Conservation (phyloP, 23 tunicate genomes). For the Ascidia mentula region DNA sequence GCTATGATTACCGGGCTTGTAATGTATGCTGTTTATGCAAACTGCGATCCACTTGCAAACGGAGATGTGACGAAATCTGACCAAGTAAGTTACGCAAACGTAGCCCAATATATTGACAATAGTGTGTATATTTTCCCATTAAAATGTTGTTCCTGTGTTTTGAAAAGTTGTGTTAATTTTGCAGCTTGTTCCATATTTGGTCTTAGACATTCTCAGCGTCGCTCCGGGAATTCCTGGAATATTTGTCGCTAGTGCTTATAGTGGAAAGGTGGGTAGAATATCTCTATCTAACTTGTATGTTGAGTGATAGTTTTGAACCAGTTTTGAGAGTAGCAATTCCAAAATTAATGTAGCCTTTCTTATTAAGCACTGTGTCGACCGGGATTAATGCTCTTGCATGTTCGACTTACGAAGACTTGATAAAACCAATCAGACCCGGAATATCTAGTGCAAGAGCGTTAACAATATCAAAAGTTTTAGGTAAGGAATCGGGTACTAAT, state of each 20-base stretch:
- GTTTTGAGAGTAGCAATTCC: too few species aligned
- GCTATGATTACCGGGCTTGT: constrained; percentile 55
- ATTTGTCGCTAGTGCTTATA: constrained; percentile 71
- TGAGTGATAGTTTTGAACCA: background rate
- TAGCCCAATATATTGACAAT: too few species aligned
- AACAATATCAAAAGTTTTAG: constrained; percentile 42
- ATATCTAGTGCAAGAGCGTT: constrained; percentile 30
- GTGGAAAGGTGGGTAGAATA: constrained; percentile 24
- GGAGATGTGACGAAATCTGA: constrained; percentile 60
- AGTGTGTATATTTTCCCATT: too few species aligned
- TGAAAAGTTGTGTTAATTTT: background rate
- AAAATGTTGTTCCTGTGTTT: too few species aligned
- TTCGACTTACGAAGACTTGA: constrained; percentile 59
- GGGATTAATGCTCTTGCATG: constrained; percentile 81
- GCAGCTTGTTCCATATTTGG: constrained; percentile 42
- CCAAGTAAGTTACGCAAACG: constrained; percentile 44
- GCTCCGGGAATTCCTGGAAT: constrained; percentile 43
- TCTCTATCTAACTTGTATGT: background rate
- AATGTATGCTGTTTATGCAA: constrained; percentile 54
- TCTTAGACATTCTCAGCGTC: constrained; percentile 44
- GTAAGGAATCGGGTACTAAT: too few species aligned
- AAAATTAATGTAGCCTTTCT: background rate
- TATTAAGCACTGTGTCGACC: constrained; percentile 68
- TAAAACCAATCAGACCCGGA: constrained; percentile 34
- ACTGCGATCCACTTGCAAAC: constrained; percentile 51